phyloP scores from a whole-genome alignment of 2,888 invertebrate species.

The Drosophila limbata region DNA sequence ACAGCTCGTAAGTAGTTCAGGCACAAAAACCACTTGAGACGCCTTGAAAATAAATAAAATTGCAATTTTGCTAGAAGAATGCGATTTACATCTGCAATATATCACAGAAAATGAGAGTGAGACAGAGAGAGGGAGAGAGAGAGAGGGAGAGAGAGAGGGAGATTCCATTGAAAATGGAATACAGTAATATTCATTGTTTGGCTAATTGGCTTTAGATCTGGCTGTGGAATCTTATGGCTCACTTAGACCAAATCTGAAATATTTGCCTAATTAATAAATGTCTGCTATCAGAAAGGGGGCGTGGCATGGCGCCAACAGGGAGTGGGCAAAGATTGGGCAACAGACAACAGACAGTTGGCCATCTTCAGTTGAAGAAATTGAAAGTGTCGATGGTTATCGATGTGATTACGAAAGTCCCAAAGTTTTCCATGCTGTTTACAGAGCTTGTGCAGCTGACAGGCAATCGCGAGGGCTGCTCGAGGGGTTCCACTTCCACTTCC shows the following conservation, averaged over 20 bases:
- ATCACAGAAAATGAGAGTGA: conserved; percentile 19
- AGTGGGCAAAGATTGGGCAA: neutral
- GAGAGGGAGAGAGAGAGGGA: neutral
- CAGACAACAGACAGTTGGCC: conserved; percentile 8
- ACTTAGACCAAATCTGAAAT: conserved; percentile 13
- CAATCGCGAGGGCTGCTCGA: conserved; percentile 3
- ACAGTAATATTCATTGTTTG: conserved; percentile 22
- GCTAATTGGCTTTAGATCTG: conserved; percentile 21
- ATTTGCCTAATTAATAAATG: conserved; percentile 31
- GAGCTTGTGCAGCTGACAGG: conserved; percentile 14
- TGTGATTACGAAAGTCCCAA: conserved; percentile 16
- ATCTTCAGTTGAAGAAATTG: neutral
- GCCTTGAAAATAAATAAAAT: conserved; percentile 49
- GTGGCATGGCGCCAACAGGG: conserved; percentile 16
- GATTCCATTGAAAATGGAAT: conserved; percentile 9
- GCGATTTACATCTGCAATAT: conserved; percentile 44
- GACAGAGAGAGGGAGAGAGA: neutral
- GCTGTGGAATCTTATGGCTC: neutral
- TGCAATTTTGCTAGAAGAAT: conserved; percentile 25
- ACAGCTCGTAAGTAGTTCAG: conserved; percentile 32
- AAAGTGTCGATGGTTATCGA: conserved; percentile 2
- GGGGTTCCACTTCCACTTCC: neutral
- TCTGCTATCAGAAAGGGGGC: conserved; percentile 7
- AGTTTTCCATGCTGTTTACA: conserved; percentile 10
- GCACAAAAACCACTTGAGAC: conserved; percentile 38